Conservation (phyloP, 2,113 vertebrate genomes). For the Nothoprocta pentlandii region DNA sequence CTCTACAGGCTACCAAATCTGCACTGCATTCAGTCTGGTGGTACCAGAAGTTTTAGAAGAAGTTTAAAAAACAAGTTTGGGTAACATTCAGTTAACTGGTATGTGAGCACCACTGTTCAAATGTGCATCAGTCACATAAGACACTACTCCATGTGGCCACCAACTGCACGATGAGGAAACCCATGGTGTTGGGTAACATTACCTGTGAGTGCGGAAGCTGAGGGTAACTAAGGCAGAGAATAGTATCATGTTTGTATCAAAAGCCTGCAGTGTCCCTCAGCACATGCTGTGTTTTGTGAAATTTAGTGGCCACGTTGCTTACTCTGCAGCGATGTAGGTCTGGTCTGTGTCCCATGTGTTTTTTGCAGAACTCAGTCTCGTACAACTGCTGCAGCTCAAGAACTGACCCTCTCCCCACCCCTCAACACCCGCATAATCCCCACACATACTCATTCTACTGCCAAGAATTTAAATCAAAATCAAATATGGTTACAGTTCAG, state of each 20-base stretch:
- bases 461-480: conserved; percentile 52
- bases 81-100: neutral
- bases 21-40: neutral
- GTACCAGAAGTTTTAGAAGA: neutral
- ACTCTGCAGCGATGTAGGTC: neutral
- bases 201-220: neutral
- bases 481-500: conserved; percentile 12
- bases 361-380: neutral
- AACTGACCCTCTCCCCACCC: conserved; percentile 5
- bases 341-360: neutral
- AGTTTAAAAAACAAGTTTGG: neutral
- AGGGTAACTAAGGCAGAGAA: neutral
- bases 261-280: neutral
- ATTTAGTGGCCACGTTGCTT: neutral
- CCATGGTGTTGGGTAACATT: neutral
- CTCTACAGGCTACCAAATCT: neutral
- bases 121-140: rapidly evolving
- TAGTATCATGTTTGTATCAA: neutral
- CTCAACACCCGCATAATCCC: neutral
- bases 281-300: neutral
- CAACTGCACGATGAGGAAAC: neutral
- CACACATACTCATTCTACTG: neutral
- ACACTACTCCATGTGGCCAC: neutral
- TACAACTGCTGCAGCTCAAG: neutral
- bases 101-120: neutral